phyloP scores from a whole-genome alignment of 2,113 vertebrate species.

The Lates calcarifer region DNA sequence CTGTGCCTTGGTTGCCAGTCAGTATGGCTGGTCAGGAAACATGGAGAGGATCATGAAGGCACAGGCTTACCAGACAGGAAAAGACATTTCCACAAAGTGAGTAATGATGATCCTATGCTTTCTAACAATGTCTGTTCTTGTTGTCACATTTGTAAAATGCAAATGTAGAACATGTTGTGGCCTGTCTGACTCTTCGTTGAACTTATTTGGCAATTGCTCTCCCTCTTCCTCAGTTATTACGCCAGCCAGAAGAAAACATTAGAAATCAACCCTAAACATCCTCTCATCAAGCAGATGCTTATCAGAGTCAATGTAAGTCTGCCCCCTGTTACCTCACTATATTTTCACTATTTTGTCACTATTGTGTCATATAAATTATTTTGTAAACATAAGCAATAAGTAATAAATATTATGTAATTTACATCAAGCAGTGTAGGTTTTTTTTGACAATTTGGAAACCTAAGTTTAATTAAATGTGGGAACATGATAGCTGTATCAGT shows the following conservation, averaged over 20 bases:
- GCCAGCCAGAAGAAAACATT: constrained; percentile 99
- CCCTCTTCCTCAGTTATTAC: constrained; percentile 88
- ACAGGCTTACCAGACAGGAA: constrained; percentile 98
- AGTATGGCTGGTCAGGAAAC: constrained; percentile 99
- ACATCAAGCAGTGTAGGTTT: background rate
- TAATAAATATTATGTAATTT: background rate
- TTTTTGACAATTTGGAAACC: background rate
- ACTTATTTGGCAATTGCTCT: background rate
- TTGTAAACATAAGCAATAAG: too few species aligned
- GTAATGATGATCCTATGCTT: constrained; percentile 10
- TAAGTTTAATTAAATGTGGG: too few species aligned
- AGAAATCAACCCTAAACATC: constrained; percentile 98
- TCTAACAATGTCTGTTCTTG: background rate
- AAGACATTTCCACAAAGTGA: constrained; percentile 99
- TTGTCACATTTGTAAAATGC: background rate
- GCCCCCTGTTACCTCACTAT: background rate
- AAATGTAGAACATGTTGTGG: background rate
- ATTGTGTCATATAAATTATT: background rate
- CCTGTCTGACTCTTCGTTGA: background rate
- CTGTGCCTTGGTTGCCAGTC: constrained; percentile 96
- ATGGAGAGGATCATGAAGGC: constrained; percentile 99
- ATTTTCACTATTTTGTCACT: background rate
- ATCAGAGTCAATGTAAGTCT: constrained; percentile 89
- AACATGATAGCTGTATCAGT: background rate
- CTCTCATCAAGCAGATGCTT: constrained; percentile 96